These are phyloP conservation scores for Nasonia giraulti DNA, from an alignment of 1,140 invertebrate species.

Conservation along the genomic window DNA sequence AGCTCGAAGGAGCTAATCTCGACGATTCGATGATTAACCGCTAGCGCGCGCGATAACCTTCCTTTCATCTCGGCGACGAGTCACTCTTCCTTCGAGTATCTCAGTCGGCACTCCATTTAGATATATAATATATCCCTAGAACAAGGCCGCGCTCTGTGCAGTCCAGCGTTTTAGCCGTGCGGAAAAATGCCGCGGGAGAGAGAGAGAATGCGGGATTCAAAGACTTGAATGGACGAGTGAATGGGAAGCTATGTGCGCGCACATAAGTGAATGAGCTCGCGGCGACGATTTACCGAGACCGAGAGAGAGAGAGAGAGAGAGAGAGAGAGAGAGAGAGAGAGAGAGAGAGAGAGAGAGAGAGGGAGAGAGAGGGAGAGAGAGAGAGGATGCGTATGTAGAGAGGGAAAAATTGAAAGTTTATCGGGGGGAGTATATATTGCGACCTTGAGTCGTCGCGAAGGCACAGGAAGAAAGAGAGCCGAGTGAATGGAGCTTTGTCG, in stretches of 20 bases:
- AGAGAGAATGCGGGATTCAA: constrained; percentile 21
- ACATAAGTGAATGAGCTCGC: constrained; percentile 25
- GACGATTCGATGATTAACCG: background rate
- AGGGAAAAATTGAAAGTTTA: constrained; percentile 45
- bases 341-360: background rate
- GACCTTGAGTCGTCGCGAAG: constrained; percentile 40
- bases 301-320: background rate
- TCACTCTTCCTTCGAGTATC: background rate
- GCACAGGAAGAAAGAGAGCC: constrained; percentile 18
- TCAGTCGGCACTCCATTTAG: constrained; percentile 43
- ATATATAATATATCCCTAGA: constrained; percentile 10
- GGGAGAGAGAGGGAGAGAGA: background rate
- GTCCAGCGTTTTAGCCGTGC: background rate
- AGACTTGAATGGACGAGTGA: constrained; percentile 34
- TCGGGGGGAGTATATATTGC: constrained; percentile 29
- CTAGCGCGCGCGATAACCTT: background rate
- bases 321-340: constrained; percentile 1
- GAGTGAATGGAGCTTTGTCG: constrained; percentile 50
- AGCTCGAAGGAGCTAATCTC: background rate
- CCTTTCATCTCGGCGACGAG: background rate
- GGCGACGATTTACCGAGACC: constrained; percentile 33
- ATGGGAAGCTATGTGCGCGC: constrained; percentile 40
- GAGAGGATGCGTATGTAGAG: background rate
- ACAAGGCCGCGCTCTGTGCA: constrained; percentile 38
- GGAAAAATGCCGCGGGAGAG: constrained; percentile 31